phyloP scores from a whole-genome alignment of 2,113 vertebrate genomes.

The Microcebus murinus region DNA sequence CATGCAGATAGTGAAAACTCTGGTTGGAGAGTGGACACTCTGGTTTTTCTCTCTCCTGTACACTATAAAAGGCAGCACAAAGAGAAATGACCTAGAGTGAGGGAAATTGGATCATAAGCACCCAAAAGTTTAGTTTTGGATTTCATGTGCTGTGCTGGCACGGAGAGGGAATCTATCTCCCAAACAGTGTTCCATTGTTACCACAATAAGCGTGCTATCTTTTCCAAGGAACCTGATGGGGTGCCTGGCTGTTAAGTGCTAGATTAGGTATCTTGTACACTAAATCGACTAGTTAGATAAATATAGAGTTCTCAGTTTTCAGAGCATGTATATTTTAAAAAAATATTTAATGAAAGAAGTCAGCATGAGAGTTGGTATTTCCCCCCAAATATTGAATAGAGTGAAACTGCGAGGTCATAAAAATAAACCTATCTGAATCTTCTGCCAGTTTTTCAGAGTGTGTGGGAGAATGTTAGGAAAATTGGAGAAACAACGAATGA shows the following conservation, averaged over 20 bases:
- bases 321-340: conserved; percentile 73
- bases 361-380: conserved; percentile 77
- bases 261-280: conserved; percentile 66
- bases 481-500: conserved; percentile 54
- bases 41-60: background rate
- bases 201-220: conserved; percentile 44
- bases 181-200: conserved; percentile 64
- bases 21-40: background rate
- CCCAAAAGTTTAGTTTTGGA: background rate
- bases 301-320: conserved; percentile 73
- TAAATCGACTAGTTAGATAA: conserved; percentile 65
- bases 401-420: conserved; percentile 65
- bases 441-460: conserved; percentile 64
- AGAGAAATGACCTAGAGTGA: background rate
- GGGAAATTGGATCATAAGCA: background rate
- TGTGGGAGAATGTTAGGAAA: conserved; percentile 49
- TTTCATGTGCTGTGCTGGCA: conserved; percentile 33
- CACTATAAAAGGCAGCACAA: background rate
- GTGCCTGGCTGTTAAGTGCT: conserved; percentile 68
- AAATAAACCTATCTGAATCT: conserved; percentile 70
- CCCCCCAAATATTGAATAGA: conserved; percentile 61
- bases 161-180: conserved; percentile 19
- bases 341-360: conserved; percentile 74
- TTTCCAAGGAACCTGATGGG: conserved; percentile 59
- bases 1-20: background rate